Conservation (phyloP, 1,140 invertebrate genomes). For the Coelopa frigida region DNA sequence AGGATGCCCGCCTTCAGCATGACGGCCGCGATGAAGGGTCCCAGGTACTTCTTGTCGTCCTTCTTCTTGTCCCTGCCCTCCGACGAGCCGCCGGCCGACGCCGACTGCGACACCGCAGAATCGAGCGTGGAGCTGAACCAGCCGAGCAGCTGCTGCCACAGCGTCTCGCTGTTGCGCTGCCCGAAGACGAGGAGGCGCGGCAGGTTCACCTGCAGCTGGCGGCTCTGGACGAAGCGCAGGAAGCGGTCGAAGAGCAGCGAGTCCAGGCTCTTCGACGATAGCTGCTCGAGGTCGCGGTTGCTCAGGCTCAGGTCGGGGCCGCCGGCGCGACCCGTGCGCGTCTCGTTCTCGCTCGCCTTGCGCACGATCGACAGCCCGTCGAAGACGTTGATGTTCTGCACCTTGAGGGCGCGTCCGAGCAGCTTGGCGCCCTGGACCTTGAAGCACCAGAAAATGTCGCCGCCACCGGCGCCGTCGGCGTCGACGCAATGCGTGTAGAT, state of each 20-base stretch:
- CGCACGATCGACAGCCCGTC: conserved; percentile 53
- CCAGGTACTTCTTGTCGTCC: conserved; percentile 52
- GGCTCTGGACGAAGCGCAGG: conserved; percentile 52
- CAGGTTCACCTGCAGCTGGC: conserved; percentile 53
- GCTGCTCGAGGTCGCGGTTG: conserved; percentile 49
- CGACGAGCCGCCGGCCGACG: conserved; percentile 2
- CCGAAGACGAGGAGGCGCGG: conserved; percentile 41
- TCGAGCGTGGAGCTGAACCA: no score
- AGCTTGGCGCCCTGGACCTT: conserved; percentile 59
- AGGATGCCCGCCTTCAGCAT: conserved; percentile 63
- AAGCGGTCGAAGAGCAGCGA: conserved; percentile 52
- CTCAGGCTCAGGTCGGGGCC: conserved; percentile 46
- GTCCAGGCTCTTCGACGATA: conserved; percentile 48
- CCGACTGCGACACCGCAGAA: background rate
- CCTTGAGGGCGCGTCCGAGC: conserved; percentile 54
- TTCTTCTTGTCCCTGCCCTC: conserved; percentile 51
- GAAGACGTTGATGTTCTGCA: conserved; percentile 54
- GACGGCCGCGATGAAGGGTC: conserved; percentile 54
- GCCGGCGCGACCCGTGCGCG: conserved; percentile 43
- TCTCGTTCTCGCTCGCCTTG: conserved; percentile 33
- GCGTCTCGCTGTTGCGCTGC: conserved; percentile 34
- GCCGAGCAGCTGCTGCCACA: conserved; percentile 26
- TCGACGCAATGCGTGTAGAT: conserved; percentile 55
- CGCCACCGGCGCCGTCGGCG: conserved; percentile 50
- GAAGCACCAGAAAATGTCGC: conserved; percentile 58